Conservation (phyloP, 2,113 vertebrate genomes). For the Bubo scandiacus region DNA sequence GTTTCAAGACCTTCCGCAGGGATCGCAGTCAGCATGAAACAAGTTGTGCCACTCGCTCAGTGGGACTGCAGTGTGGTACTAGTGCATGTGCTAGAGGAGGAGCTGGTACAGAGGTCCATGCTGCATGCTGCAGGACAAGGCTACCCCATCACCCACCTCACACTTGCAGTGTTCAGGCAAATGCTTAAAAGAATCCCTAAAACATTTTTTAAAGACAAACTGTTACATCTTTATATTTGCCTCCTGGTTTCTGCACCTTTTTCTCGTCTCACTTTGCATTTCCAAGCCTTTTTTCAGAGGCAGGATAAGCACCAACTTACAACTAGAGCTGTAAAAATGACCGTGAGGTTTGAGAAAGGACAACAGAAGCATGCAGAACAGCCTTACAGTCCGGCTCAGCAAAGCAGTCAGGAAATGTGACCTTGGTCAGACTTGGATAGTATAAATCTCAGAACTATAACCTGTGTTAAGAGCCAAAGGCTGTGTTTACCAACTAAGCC, state of each 20-base stretch:
- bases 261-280: background rate
- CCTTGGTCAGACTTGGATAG: background rate
- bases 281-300: background rate
- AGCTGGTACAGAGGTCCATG: background rate
- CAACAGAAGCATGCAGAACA: background rate
- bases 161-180: background rate
- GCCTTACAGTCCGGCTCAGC: background rate
- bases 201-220: background rate
- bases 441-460: background rate
- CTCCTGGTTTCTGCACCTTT: background rate
- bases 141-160: background rate
- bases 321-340: background rate
- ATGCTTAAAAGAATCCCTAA: background rate
- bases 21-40: background rate
- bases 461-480: background rate
- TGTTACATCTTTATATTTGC: background rate
- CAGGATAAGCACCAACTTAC: background rate
- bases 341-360: background rate
- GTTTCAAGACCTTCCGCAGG: background rate
- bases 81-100: background rate
- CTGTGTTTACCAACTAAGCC: background rate
- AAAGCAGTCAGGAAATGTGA: background rate
- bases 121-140: background rate
- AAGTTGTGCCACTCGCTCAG: fast-evolving
- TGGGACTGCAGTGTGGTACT: too few relatives aligned